Percentiles rank a stretch among this genome's conserved stretches.
Conservation (phyloP, 2,113 vertebrate genomes). For the Toxotes chatareus region DNA sequence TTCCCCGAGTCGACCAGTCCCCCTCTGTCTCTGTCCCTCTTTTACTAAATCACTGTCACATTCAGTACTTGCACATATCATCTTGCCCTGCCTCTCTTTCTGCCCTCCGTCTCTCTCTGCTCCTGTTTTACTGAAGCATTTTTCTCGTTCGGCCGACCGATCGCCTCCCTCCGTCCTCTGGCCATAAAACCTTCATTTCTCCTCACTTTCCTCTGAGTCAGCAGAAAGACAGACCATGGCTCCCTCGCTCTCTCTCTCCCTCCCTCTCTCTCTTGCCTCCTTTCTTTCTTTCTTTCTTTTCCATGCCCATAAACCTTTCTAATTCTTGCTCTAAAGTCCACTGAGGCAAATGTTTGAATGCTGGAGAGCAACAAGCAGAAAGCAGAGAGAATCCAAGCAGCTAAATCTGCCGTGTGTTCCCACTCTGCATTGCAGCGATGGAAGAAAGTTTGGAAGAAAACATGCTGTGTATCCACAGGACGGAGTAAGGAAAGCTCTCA, state of each 20-base stretch:
- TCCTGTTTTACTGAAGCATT: neutral
- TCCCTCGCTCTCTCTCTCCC: conserved; percentile 16
- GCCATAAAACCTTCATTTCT: conserved; percentile 77
- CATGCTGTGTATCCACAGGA: neutral
- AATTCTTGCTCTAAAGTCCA: conserved; percentile 5
- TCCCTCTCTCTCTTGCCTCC: conserved; percentile 11
- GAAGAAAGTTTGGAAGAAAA: conserved; percentile 15
- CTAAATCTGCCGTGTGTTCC: conserved; percentile 2
- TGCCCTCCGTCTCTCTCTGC: neutral
- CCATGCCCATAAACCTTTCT: conserved; percentile 20
- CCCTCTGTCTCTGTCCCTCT: neutral
- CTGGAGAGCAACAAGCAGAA: conserved; percentile 1
- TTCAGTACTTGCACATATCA: conserved; percentile 5
- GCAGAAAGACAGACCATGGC: conserved; percentile 65
- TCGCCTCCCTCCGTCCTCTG: conserved; percentile 38
- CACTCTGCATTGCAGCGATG: conserved; percentile 5
- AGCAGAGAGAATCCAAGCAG: neutral
- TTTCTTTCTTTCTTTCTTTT: conserved; percentile 3
- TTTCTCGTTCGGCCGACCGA: conserved; percentile 23
- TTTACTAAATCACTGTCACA: conserved; percentile 24
- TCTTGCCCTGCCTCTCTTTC: conserved; percentile 4
- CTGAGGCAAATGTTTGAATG: conserved; percentile 1
- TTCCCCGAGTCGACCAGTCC: neutral
- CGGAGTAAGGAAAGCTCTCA: conserved; percentile 12
- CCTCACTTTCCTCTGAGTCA: conserved; percentile 81